Evolutionary conservation across 2,113 vertebrate genomes (phyloP).

Genomic region (Aldabrachelys gigantea): DNA sequence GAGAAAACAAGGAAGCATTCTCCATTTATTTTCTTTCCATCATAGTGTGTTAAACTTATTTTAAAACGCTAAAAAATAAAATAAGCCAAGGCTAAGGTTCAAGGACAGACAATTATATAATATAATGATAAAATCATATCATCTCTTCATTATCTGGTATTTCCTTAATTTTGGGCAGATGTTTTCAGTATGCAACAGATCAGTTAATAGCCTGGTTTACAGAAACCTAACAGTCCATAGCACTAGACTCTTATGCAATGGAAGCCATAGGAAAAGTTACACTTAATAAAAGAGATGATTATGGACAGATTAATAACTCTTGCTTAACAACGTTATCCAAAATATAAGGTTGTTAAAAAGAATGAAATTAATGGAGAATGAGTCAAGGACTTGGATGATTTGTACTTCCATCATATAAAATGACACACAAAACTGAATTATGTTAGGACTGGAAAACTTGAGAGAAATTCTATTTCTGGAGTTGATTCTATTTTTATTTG

Average conservation of each 20-base stretch:
- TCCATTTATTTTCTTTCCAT: background rate
- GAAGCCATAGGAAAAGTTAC: constrained; percentile 10
- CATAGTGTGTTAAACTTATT: background rate
- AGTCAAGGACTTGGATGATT: background rate
- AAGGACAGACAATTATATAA: constrained; percentile 10
- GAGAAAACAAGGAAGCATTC: background rate
- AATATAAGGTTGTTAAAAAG: background rate
- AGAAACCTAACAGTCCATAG: background rate
- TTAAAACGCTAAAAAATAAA: background rate
- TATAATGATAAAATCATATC: background rate
- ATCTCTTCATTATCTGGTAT: background rate
- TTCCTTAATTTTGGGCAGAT: constrained; percentile 19
- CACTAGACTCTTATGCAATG: background rate
- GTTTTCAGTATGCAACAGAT: constrained; percentile 26
- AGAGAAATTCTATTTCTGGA: background rate
- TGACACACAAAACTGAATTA: background rate
- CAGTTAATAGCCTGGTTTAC: background rate
- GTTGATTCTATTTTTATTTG: background rate
- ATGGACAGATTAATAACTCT: background rate
- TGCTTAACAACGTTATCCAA: background rate
- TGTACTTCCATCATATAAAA: background rate
- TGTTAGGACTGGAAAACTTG: background rate
- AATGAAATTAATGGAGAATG: background rate
- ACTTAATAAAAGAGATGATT: constrained; percentile 10
- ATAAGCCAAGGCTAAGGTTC: background rate